Evolutionary conservation across 2,113 vertebrate genomes (phyloP), one percentile per base, ranked within the genome.

Genomic region (Chloropsis hardwickii): DNA sequence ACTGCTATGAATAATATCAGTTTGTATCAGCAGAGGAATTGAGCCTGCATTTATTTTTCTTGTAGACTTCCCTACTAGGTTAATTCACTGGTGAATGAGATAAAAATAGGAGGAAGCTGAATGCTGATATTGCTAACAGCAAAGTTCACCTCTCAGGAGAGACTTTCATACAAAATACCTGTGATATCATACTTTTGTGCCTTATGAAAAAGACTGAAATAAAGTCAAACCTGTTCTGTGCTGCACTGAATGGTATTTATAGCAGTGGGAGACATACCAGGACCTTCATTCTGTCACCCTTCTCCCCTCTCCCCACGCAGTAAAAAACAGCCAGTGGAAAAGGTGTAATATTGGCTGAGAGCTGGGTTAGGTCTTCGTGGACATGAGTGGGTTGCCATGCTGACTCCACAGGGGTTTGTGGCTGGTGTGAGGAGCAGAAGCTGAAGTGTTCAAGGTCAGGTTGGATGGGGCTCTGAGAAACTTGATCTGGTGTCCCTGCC

Each of bases 21-120:
- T 82, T 85, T 70, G 51, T 62, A 66, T 37, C 78, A 94, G 74
- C 40, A 91, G 54, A 90, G 39, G 66, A 95, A 80, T 11, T 85
- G 40, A 84, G 28, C 19, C 33, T 76, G n/a, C 65, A 88, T 94
- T 95, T 95, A 70, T 94, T 96, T 94, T 96, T 90, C 42, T 94
- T 93, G 25, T 44, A 51, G 58, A 73, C 29, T 91, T 95, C 29
- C 86, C 72, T 77, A 58, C 29, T 51, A 70, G 42, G 50, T 77
- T 53, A 94, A 86, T 73, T 93, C 60, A 81, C 39, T 93, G 47
- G 54, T 76, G 73, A 57, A 57, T 31, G 47, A 86, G 92, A 94
- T 81, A 94, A 93, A 90, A 74, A 62, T 39, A 56, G 35, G 31
- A 90, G 91, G 62, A 94, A 95, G 69, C 51, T 71, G 67, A 81